Conservation (phyloP, 37 sponge, comb jelly and placozoan species). For the Petrosia ficiformis region DNA sequence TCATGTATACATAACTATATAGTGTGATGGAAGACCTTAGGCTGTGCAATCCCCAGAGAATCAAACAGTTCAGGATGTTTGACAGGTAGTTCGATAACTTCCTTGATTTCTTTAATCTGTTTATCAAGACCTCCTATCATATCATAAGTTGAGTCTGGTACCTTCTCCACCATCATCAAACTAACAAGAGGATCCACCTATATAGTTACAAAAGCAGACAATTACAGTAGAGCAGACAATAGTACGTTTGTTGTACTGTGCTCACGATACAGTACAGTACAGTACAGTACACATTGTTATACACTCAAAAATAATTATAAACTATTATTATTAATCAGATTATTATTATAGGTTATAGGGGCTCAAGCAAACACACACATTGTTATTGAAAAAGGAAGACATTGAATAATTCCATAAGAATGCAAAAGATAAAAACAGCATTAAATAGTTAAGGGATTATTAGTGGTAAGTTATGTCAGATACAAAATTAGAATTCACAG, state of each 20-base stretch:
- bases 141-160: slow-evolving; percentile 98
- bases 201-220: neutral
- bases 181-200: slow-evolving; percentile 99
- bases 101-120: slow-evolving; percentile 98
- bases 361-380: too few relatives aligned
- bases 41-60: slow-evolving; percentile 95
- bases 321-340: too few relatives aligned
- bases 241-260: neutral
- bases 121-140: slow-evolving; percentile 99
- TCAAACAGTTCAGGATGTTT: slow-evolving; percentile 99
- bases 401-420: too few relatives aligned
- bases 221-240: neutral
- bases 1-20: too few relatives aligned
- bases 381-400: too few relatives aligned
- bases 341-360: too few relatives aligned
- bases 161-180: slow-evolving; percentile 99
- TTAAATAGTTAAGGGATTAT: too few relatives aligned
- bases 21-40: slow-evolving; percentile 82
- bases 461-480: too few relatives aligned
- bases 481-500: too few relatives aligned
- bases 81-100: slow-evolving; percentile 97
- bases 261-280: neutral
- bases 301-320: neutral
- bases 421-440: too few relatives aligned
- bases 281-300: neutral